phyloP scores from a whole-genome alignment of 1,140 invertebrate genomes.

The Leptinotarsa undecemlineata region DNA sequence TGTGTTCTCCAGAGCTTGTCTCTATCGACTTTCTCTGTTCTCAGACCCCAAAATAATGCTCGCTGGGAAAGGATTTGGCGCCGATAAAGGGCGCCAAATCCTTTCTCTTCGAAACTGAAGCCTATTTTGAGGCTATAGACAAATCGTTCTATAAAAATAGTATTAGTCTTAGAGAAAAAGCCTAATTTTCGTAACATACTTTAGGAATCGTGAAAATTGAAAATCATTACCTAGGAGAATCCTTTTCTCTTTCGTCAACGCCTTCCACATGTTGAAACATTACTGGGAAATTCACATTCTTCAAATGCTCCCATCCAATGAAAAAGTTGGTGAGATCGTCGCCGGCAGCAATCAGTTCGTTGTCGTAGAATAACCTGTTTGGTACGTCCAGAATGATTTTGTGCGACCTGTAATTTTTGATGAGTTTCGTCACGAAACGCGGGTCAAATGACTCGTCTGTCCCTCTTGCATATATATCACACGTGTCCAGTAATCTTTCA shows the following conservation, averaged over 20 bases:
- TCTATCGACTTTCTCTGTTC: too few relatives aligned
- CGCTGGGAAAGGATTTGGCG: too few relatives aligned
- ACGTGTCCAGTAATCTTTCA: conserved; percentile 46
- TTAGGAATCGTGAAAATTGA: too few relatives aligned
- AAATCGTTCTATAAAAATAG: too few relatives aligned
- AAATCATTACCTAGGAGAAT: conserved; percentile 76
- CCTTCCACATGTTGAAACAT: conserved; percentile 83
- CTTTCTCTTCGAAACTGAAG: too few relatives aligned
- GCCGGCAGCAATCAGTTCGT: conserved; percentile 59
- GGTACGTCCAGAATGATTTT: conserved; percentile 74
- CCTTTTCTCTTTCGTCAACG: conserved; percentile 68
- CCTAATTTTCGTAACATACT: too few relatives aligned
- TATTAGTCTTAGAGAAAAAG: too few relatives aligned
- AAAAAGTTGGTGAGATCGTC: conserved; percentile 36
- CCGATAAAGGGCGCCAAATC: too few relatives aligned
- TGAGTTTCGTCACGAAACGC: conserved; percentile 70
- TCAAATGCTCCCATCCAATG: conserved; percentile 52
- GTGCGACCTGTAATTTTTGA: conserved; percentile 80
- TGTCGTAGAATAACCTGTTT: conserved; percentile 82
- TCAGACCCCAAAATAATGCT: too few relatives aligned
- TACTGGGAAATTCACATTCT: conserved; percentile 65
- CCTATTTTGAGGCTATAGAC: too few relatives aligned
- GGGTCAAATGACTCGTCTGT: conserved; percentile 66
- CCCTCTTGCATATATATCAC: conserved; percentile 49
- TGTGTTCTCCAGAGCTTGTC: too few relatives aligned